Evolutionary conservation across 2,888 invertebrate genomes (phyloP), one percentile per base, ranked within the genome.

Genomic region (Physocephala rufipes): DNA sequence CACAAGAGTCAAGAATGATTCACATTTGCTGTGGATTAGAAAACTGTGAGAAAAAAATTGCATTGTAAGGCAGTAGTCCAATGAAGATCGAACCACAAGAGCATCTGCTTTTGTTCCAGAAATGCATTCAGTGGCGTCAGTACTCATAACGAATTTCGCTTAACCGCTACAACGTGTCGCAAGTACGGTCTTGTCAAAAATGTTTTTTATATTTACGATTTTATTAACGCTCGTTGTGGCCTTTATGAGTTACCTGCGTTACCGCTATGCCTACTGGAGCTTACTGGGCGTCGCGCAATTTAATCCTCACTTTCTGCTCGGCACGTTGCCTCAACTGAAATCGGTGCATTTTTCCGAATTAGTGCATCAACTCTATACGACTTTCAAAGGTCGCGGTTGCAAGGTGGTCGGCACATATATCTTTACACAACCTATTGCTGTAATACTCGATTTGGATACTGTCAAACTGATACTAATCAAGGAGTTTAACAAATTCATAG

Each of bases 401-500:
- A 73, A 73, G 15, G 26, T 82, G 43, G 82, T 78, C 5, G 82
- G 84, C 16, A 74, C 79, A 0, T 84, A 81, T 63, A 43, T 83
- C 0, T 82, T 76, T n/a, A 72, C 78, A 0, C 72, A 55, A 7
- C 84, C 85, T 7, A 72, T 77, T 1, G 78, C 78, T 0, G 71
- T 84, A 1, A 74, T 78, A 0, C 71, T 80, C 0, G 81, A 84
- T 62, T 74, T 86, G 24, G 85, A 86, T 5, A 47, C 86, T 9
- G 79, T 80, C 0, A 86, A 84, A 70, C 45, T 74, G 1, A 76
- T 87, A 43, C 72, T 87, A 0, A 83, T 86, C 2, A 84, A 83
- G 69, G 87, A 87, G 72, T 87, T 87, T 49, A 71, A 77, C 0
- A 78, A 81, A 47, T 87, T 87, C 73, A 76, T 77, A 1, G 81